Base-by-base conservation (phyloP, 2,888 invertebrate species). In the Heliconius sara region DNA sequence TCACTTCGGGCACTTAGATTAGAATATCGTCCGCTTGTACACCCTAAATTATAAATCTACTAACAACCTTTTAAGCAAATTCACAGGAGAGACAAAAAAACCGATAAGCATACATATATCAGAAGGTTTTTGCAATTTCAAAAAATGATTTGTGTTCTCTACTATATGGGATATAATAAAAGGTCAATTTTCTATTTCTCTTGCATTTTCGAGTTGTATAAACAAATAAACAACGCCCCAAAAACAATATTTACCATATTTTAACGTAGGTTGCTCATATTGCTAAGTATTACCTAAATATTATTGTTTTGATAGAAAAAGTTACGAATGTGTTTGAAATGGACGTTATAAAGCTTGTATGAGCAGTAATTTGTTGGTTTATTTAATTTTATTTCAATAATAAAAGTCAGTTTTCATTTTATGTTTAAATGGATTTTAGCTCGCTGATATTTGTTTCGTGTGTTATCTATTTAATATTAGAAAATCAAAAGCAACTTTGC, bases 251-350 rank as follows among this genome's bases (percentile, higher is more conserved):
- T 70, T 43, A 43, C 39, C 25, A 43, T 43, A 70, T 70, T 70
- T 70, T 13, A 68, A 68, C n/a, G n/a, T n/a, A 39, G 5, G 68
- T 39, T 70, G 68, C 25, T 70, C 68, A 16, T 65, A 16, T 39
- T 70, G 3, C 68, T 16, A 3, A 25, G 43, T 43, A 43, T 43
- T 43, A 39, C 1, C 9, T 39, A 25, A 70, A 70, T 70, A 9
- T 43, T 70, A 70, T 70, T 70, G 25, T 70, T 70, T 70, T 43
- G 16, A 43, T 70, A 70, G 2, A 70, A 63, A 70, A 70, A n/a
- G 68, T 68, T 68, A 6, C 1, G 68, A 68, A 22, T n/a, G 68
- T 68, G n/a, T 67, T 67, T 30, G 30, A 30, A 66, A 66, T 30
- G 9, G 16, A 19, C 16, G 66, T 68, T 5, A 12, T n/a, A 34